Conservation (phyloP, 2,113 vertebrate genomes). For the Xiphias gladius region DNA sequence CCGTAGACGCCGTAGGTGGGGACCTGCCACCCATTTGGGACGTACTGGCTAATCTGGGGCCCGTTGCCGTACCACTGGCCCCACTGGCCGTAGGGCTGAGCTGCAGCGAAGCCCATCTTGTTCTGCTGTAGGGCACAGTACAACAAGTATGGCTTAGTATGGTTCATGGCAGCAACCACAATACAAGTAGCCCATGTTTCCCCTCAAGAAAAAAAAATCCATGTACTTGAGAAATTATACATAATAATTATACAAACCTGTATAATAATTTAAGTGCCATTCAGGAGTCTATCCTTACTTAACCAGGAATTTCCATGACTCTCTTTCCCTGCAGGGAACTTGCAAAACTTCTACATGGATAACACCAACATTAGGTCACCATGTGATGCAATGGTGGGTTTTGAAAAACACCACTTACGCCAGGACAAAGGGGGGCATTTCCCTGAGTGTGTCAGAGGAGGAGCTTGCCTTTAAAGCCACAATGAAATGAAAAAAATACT, state of each 20-base stretch:
- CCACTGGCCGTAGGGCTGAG: conserved; percentile 95
- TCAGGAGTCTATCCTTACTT: background rate
- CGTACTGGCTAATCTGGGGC: conserved; percentile 95
- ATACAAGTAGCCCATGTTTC: background rate
- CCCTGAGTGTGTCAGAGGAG: background rate
- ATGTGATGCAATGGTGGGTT: background rate
- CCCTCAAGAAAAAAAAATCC: no score
- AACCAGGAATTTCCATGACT: background rate
- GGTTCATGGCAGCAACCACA: background rate
- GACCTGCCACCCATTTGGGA: conserved; percentile 98
- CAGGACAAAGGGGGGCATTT: background rate
- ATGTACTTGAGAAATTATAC: no score
- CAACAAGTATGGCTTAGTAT: background rate
- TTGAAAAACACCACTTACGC: background rate
- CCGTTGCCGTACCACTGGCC: conserved; percentile 96
- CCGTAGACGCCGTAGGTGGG: conserved; percentile 94
- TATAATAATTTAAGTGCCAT: no score
- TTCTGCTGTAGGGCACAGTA: conserved; percentile 82
- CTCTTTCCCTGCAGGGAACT: background rate
- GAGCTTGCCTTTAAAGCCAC: background rate
- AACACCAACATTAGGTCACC: background rate
- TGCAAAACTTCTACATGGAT: background rate
- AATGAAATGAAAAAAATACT: background rate
- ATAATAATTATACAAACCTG: no score
- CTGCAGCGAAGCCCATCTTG: conserved; percentile 93